Evolutionary conservation across 2,888 invertebrate species (phyloP), one percentile per base, ranked within the genome.

Genomic region (Rotaria magnacalcarata): DNA sequence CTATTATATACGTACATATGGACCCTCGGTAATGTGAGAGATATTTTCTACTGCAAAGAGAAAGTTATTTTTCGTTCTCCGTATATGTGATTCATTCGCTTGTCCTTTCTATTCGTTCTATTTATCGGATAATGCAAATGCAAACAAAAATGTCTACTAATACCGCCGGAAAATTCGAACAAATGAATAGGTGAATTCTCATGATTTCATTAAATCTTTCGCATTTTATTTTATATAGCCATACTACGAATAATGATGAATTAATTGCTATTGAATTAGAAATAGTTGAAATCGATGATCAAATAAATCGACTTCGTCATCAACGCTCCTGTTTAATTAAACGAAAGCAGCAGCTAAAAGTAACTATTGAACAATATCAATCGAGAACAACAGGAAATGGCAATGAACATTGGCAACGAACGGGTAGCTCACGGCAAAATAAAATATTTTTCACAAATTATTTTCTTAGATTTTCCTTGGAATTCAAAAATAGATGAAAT

Each of bases 391-490:
- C 5, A 60, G 14, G 14, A 1, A 11, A 75, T 75, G 6, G 8
- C 5, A 21, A 34, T 41, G 75, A 75, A 43, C 41, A 75, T 19
- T 75, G 75, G 75, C 19, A 43, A 75, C 75, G 75, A 75, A 75
- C 43, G 2, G 75, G 75, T 75, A 75, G 0, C 4, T 34, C 34
- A 34, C 34, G 2, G 34, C 7, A 8, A 43, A 21, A 52, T 11
- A 52, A 52, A 52, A 52, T 52, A 52, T 14, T 21, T 19, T 34
- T 10, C 21, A 2, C 21, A 43, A 21, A 21, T 2, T 41, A 6
- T 24, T 75, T 24, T 21, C 14, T 24, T 43, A 86, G 86, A 86
- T 86, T 86, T 85, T 85, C 54, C 84, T 34, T 86, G 86, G 86
- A 86, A 84, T 75, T 21, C 58, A 19, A 80, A 85, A 27, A 85